phyloP scores from a whole-genome alignment of 2,113 vertebrate genomes.

The Aplodontia rufa region DNA sequence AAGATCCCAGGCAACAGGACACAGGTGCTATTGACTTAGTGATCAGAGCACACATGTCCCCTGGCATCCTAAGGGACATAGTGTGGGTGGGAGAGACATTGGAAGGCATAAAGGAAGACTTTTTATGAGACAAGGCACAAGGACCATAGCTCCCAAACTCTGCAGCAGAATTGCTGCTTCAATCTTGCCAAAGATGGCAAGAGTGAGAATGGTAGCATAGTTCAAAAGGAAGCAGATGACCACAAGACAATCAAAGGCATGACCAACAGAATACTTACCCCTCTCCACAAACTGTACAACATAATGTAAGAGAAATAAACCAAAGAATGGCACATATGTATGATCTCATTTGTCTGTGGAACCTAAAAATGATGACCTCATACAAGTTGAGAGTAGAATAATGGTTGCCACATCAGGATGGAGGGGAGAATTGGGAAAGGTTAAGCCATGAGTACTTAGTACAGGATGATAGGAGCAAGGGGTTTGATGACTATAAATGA shows the following conservation, averaged over 20 bases:
- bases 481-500: background rate
- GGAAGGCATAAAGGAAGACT: constrained; percentile 47
- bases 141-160: background rate
- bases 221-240: no score
- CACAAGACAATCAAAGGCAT: no score
- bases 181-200: background rate
- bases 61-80: constrained; percentile 62
- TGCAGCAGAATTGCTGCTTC: background rate
- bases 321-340: no score
- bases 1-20: background rate
- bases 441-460: background rate
- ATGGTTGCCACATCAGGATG: no score
- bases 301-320: background rate
- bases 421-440: background rate
- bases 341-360: no score
- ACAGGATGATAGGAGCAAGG: background rate
- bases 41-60: constrained; percentile 45
- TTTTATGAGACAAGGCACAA: background rate
- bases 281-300: no score
- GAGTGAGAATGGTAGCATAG: no score
- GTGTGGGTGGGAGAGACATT: constrained; percentile 38
- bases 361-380: background rate
- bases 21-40: constrained; percentile 2
- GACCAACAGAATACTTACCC: no score
- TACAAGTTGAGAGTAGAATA: background rate